Conservation (phyloP, 2,888 invertebrate species). For the Andrena haemorrhoa region DNA sequence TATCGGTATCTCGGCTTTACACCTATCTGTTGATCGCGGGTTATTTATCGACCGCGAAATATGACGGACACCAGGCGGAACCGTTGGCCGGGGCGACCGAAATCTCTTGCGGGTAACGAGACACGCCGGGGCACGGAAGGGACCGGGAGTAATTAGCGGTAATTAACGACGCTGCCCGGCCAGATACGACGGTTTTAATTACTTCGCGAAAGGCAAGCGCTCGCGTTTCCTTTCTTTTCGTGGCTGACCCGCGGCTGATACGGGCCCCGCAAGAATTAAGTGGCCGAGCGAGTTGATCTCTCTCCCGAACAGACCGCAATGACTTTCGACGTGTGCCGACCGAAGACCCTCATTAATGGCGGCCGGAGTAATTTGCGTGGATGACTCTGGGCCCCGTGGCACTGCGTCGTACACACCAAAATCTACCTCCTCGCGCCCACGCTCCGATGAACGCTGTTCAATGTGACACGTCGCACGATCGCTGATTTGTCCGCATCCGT, state of each 20-base stretch:
- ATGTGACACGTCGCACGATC: slow-evolving; percentile 75
- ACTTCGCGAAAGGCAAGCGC: slow-evolving; percentile 66
- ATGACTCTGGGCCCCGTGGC: slow-evolving; percentile 73
- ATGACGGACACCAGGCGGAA: slow-evolving; percentile 39
- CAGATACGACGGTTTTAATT: slow-evolving; percentile 73
- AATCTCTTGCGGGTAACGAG: slow-evolving; percentile 57
- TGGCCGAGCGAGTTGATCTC: slow-evolving; percentile 67
- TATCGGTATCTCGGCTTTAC: slow-evolving; percentile 13
- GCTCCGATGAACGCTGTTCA: slow-evolving; percentile 39
- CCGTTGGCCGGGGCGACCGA: slow-evolving; percentile 36
- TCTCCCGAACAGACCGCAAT: slow-evolving; percentile 61
- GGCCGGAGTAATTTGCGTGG: slow-evolving; percentile 78
- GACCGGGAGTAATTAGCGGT: slow-evolving; percentile 68
- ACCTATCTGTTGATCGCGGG: slow-evolving; percentile 22
- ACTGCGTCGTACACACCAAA: slow-evolving; percentile 34
- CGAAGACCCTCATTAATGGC: slow-evolving; percentile 78
- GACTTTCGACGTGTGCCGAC: slow-evolving; percentile 73
- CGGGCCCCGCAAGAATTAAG: slow-evolving; percentile 67
- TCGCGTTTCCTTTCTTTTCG: slow-evolving; percentile 70
- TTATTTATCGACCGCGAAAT: slow-evolving; percentile 37
- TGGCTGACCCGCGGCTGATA: slow-evolving; percentile 66
- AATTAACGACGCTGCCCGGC: slow-evolving; percentile 69
- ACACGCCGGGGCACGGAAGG: slow-evolving; percentile 45
- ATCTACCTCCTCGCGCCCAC: slow-evolving; percentile 73
- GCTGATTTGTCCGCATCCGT: slow-evolving; percentile 75